Base-by-base conservation (phyloP, 1,140 invertebrate genomes). In the Heliconius congener region DNA sequence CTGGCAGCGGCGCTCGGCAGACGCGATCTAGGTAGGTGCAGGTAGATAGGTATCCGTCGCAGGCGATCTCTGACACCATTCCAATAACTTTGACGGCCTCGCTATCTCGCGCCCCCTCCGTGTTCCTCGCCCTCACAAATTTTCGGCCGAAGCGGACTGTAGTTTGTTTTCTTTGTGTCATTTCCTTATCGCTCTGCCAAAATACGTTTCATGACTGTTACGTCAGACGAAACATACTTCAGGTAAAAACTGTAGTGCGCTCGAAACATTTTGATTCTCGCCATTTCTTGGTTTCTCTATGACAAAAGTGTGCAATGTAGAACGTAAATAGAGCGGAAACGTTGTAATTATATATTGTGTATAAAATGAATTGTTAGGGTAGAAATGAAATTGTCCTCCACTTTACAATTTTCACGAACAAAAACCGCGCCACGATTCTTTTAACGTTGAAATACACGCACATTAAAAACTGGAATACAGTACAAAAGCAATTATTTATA, bases 181-280 rank as follows among this genome's bases (percentile, higher is more conserved):
- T 94, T 94, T 94, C 91, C 92, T 94, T 94, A 93, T 94, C 92
- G 90, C 86, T 85, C 84, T 94, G 91, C 93, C 91, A 94, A 94
- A 93, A 94, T 92, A 93, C 89, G 88, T 91, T 92, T 90, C 91
- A 91, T 91, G 89, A 90, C 89, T 86, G 86, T 93, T 91, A 92
- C 88, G 87, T 93, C 90, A 93, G 85, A 86, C 84, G 85, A 87
- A 91, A 91, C 85, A 88, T 89, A 90, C 83, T 91, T 91, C 90
- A 93, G 89, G 89, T 91, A 87, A 89, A 91, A 87, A 88, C 84
- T 92, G 79, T 90, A 88, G 72, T 39, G 79, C 79, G 75, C 75
- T 81, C 76, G 77, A 78, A 74, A 55, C 74, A 80, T 88, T 86
- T 91, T 91, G 90, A 89, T 88, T 84, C 72, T 85, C 30, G 70